Evolutionary conservation across 2,797 vertebrate genomes (phyloP), one percentile per base, ranked within the genome.

Genomic region (Decapterus maruadsi): DNA sequence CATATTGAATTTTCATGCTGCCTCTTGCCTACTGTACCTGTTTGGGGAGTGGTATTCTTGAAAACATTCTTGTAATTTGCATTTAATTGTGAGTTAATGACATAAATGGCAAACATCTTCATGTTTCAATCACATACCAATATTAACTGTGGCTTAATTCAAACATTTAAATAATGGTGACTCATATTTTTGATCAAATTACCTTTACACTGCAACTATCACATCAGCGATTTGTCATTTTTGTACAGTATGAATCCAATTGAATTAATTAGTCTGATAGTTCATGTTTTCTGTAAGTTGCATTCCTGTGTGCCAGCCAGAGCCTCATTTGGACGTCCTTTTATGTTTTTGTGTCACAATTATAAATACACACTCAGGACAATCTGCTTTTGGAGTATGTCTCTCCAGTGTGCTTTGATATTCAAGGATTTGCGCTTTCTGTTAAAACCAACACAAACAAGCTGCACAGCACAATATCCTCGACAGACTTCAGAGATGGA

Each of bases 281-380:
- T 16, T 11, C 31, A 55, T 55, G 9, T 54, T 26, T 54, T 13
- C 16, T 36, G 8, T 63, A 34, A 68, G 26, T 48, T 70, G 67
- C 58, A 68, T 14, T 7, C 16, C 48, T 84, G 36, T 73, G 55
- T 73, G 72, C 72, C 78, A 87, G 80, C 48, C 68, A 51, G 55
- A 51, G 56, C 67, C 57, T 75, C 71, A 70, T 78, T 77, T 80
- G 63, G 87, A 64, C 51, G 12, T 68, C 80, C 80, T 70, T 75
- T 84, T 84, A 86, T 78, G 56, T 90, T 86, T 84, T 69, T 78
- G 78, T 80, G 81, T 85, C 88, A 84, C 63, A 75, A 66, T 88
- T 81, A 81, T 77, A 89, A 82, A 89, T 84, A 83, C 68, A 85
- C 75, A 81, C 77, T 83, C 62, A 63, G 59, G 69, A 77, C 67